Evolutionary conservation across 2,888 invertebrate species (phyloP), one percentile per base, ranked within the genome.

Genomic region (Saturnia pavonia): DNA sequence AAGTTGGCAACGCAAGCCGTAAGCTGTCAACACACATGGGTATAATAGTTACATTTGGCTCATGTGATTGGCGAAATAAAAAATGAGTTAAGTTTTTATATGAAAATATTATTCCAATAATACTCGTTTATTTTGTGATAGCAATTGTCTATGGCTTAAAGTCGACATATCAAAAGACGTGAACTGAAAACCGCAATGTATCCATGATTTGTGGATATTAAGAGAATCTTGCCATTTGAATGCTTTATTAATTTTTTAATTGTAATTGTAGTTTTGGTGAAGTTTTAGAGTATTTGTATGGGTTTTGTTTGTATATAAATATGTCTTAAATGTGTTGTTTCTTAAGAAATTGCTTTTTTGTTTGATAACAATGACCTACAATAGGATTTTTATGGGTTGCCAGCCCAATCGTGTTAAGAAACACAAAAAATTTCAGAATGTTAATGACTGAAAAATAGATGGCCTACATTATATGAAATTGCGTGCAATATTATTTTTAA

Each of bases 181-280:
- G 11, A 25, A 43, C 14, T 42, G n/a, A n/a, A n/a, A n/a, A n/a
- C n/a, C n/a, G 14, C 22, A 40, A 67, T 25, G 43, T 8, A 67
- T 43, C 45, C 45, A 6, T n/a, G 11, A 3, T 12, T 27, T 27
- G 25, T 27, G 3, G 27, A 27, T 27, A 60, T 27, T 12, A 60
- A 60, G 70, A 57, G 48, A 71, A 72, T 76, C 77, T 77, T 77
- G 77, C 77, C 77, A 77, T 75, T 73, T 63, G 51, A 69, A 73
- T 73, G 75, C 75, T 75, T 76, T 75, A 54, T n/a, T n/a, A n/a
- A n/a, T n/a, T n/a, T n/a, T n/a, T n/a, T n/a, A n/a, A n/a, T n/a
- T n/a, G n/a, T n/a, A n/a, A n/a, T 70, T 70, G 25, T 42, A 51
- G 9, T 43, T 63, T 51, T 51, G 48, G 14, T 14, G 19, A 63